phyloP scores from a whole-genome alignment of 2,797 vertebrate species.

The Alfaro cultratus region DNA sequence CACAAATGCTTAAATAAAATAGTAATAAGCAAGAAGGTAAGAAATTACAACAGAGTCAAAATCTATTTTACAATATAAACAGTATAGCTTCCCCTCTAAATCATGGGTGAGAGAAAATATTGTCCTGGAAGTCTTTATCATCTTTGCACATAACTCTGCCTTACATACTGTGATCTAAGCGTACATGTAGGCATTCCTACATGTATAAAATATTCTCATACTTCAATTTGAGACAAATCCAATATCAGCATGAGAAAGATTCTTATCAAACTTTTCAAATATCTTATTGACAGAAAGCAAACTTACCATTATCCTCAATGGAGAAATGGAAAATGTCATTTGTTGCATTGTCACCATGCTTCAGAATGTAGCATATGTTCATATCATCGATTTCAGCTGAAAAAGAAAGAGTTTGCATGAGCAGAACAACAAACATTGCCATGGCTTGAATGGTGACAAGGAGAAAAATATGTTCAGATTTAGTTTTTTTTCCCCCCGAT shows the following conservation, averaged over 20 bases:
- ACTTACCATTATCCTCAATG: slow-evolving; percentile 91
- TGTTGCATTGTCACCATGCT: slow-evolving; percentile 84
- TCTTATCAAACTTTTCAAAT: slow-evolving; percentile 1
- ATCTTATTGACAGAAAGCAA: slow-evolving; percentile 13
- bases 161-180: slow-evolving; percentile 13
- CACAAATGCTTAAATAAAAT: slow-evolving; percentile 27
- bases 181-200: neutral
- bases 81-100: slow-evolving; percentile 18
- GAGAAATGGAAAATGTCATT: slow-evolving; percentile 91
- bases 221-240: slow-evolving; percentile 19
- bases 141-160: slow-evolving; percentile 21
- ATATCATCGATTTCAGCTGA: slow-evolving; percentile 94
- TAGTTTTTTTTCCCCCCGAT: neutral
- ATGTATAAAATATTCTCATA: slow-evolving; percentile 12
- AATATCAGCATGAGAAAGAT: slow-evolving; percentile 6
- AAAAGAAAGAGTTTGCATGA: slow-evolving; percentile 52
- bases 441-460: slow-evolving; percentile 16
- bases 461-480: slow-evolving; percentile 11
- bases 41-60: slow-evolving; percentile 24
- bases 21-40: slow-evolving; percentile 18
- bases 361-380: slow-evolving; percentile 93
- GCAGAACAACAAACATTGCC: slow-evolving; percentile 10
- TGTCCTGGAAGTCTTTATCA: slow-evolving; percentile 15
- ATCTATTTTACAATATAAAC: slow-evolving; percentile 8
- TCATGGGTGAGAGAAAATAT: slow-evolving; percentile 11